Evolutionary conservation across 2,888 invertebrate species (phyloP).

Genomic region (Amitus sp.): DNA sequence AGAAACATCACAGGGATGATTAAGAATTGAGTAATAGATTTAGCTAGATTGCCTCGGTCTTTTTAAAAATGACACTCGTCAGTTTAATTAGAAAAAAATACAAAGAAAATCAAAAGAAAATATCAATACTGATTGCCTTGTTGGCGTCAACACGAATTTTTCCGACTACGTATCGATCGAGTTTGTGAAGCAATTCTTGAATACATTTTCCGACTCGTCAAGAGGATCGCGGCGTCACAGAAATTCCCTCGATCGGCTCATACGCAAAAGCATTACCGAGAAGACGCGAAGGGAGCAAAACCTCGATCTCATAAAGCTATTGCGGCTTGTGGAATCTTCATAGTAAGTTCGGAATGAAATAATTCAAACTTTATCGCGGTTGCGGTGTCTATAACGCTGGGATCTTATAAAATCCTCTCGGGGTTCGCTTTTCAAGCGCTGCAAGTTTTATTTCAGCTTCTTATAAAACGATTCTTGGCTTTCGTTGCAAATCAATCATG

Average conservation of each 20-base stretch:
- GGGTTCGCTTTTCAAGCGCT: slow-evolving; percentile 31
- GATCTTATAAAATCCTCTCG: slow-evolving; percentile 32
- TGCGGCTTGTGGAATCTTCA: slow-evolving; percentile 36
- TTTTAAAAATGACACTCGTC: too few relatives aligned
- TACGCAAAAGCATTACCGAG: slow-evolving; percentile 32
- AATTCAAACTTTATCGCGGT: slow-evolving; percentile 46
- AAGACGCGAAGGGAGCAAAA: slow-evolving; percentile 32
- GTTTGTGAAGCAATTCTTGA: too few relatives aligned
- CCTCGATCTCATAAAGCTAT: slow-evolving; percentile 35
- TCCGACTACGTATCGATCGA: too few relatives aligned
- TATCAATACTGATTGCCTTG: too few relatives aligned
- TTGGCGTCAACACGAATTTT: too few relatives aligned
- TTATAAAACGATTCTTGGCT: slow-evolving; percentile 22
- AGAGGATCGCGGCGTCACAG: slow-evolving; percentile 30
- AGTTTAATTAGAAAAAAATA: too few relatives aligned
- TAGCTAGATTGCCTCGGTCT: too few relatives aligned
- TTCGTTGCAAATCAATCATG: slow-evolving; percentile 35
- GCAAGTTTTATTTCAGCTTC: slow-evolving; percentile 26
- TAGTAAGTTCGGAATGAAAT: slow-evolving; percentile 48
- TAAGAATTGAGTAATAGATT: too few relatives aligned
- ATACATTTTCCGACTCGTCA: slow-evolving; percentile 30
- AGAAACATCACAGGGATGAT: too few relatives aligned
- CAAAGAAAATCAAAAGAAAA: too few relatives aligned
- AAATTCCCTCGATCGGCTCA: slow-evolving; percentile 27
- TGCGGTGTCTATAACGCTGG: slow-evolving; percentile 21